A percentile compares a stretch with the other conserved stretches of the same genome.
Evolutionary conservation across 2,113 vertebrate genomes (phyloP).

Genomic region (Pan troglodytes): NHGRI_mPanTro3-v2.1_pri NC_072411.2:43824001-43824500

Average conservation of each 20-base stretch:
- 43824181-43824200: background rate
- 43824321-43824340: background rate
- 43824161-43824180: background rate
- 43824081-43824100: background rate
- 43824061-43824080: background rate
- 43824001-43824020: background rate
- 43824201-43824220: background rate
- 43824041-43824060: background rate
- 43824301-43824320: background rate
- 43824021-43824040: accelerated
- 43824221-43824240: background rate
- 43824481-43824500: background rate
- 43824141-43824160: background rate
- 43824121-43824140: background rate
- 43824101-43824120: background rate
- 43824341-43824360: background rate
- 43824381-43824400: constrained; percentile 1
- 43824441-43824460: background rate
- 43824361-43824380: background rate
- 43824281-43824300: background rate
- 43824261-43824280: background rate
- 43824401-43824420: background rate
- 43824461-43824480: background rate
- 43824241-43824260: background rate
- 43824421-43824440: background rate